Evolutionary conservation across 2,888 invertebrate genomes (phyloP).

Genomic region (Papilio protenor): DNA sequence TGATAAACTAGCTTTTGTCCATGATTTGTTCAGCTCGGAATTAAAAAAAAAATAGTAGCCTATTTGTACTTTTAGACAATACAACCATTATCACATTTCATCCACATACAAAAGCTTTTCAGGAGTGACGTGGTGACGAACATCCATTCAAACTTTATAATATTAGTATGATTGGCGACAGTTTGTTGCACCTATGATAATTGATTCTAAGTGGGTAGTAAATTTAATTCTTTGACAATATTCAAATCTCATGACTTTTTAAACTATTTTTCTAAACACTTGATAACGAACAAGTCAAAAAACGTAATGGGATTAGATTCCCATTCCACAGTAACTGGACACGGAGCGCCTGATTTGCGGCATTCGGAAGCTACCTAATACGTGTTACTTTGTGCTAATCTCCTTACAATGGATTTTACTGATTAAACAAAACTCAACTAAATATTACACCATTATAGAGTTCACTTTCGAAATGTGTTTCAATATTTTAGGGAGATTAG

Average conservation of each 20-base stretch:
- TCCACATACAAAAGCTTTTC: too few relatives aligned
- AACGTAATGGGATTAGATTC: constrained; percentile 35
- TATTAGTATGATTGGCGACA: too few relatives aligned
- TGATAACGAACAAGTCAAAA: constrained; percentile 25
- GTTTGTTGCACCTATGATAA: too few relatives aligned
- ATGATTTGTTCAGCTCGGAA: too few relatives aligned
- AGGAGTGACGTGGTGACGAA: too few relatives aligned
- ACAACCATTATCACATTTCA: constrained; percentile 25
- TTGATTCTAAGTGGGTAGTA: not conserved
- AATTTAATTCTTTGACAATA: too few relatives aligned
- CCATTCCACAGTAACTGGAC: constrained; percentile 59
- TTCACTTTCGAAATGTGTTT: constrained; percentile 43
- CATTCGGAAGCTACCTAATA: constrained; percentile 79
- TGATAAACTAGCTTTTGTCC: too few relatives aligned
- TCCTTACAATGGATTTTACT: constrained; percentile 61
- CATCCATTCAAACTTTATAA: too few relatives aligned
- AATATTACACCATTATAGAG: constrained; percentile 45
- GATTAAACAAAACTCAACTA: constrained; percentile 53
- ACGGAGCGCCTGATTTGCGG: constrained; percentile 71
- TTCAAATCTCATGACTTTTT: not conserved
- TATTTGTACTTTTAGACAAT: too few relatives aligned
- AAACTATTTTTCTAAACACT: not conserved
- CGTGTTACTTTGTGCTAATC: constrained; percentile 79
- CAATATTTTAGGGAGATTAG: constrained; percentile 69
- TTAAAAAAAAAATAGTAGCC: constrained; percentile 53